These are phyloP conservation scores for Melanostoma scalare DNA, from an alignment of 2,888 invertebrate genomes.

Conservation along the genomic window DNA sequence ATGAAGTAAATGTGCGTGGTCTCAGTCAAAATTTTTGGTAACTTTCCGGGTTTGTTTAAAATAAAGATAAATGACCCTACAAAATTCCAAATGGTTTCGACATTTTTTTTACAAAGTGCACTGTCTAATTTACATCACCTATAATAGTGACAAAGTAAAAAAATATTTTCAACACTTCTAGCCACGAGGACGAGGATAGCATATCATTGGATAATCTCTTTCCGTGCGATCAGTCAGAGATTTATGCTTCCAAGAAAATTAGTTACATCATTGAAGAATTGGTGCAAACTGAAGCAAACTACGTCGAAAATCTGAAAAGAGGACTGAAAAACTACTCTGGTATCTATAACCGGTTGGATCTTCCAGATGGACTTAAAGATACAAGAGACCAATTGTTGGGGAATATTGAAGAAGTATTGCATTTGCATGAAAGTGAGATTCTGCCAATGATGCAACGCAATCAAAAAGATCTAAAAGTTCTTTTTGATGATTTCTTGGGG, in stretches of 20 bases:
- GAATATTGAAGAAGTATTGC: constrained; percentile 94
- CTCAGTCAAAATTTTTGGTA: too few relatives aligned
- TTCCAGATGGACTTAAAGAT: constrained; percentile 77
- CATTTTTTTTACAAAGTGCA: too few relatives aligned
- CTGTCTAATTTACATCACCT: not conserved
- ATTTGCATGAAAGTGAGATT: constrained; percentile 86
- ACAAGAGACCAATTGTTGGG: constrained; percentile 87
- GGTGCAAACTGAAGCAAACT: constrained; percentile 81
- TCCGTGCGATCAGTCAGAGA: constrained; percentile 80
- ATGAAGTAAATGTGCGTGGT: too few relatives aligned
- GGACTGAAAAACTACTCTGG: constrained; percentile 79
- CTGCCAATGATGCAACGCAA: constrained; percentile 80
- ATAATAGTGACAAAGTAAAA: not conserved
- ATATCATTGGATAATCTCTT: constrained; percentile 80
- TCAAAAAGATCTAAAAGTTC: constrained; percentile 79
- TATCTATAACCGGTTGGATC: constrained; percentile 75
- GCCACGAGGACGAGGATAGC: constrained; percentile 80
- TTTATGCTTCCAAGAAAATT: constrained; percentile 80
- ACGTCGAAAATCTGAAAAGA: constrained; percentile 79
- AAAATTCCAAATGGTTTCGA: too few relatives aligned
- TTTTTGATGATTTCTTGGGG: constrained; percentile 80
- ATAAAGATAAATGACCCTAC: too few relatives aligned
- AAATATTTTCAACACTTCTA: constrained; percentile 46
- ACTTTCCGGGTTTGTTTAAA: too few relatives aligned
- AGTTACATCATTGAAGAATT: constrained; percentile 81